Conservation (phyloP, 23 tunicate species). For the Halocynthia aurantium region DNA sequence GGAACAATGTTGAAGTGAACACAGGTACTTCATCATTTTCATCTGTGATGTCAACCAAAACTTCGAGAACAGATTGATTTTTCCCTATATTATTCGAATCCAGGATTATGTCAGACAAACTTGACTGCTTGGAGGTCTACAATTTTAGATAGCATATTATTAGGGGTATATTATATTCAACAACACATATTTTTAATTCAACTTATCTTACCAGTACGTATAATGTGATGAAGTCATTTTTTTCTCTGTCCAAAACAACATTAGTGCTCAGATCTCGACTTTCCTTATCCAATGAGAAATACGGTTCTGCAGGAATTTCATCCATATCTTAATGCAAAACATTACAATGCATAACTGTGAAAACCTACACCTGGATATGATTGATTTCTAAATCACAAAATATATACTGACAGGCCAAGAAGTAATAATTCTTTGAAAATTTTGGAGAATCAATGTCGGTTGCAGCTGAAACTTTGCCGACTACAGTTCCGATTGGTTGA, state of each 20-base stretch:
- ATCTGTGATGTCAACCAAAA: slow-evolving; percentile 25
- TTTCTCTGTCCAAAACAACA: slow-evolving; percentile 29
- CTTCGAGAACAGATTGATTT: slow-evolving; percentile 14
- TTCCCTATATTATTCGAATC: background rate
- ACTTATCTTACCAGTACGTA: slow-evolving; percentile 27
- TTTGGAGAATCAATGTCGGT: slow-evolving; percentile 37
- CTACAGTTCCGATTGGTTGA: background rate
- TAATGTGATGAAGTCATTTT: slow-evolving; percentile 6
- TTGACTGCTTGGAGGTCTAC: too few relatives aligned
- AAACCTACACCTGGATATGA: background rate
- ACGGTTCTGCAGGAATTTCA: slow-evolving; percentile 2
- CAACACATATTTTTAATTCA: too few relatives aligned
- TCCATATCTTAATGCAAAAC: background rate
- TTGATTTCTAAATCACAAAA: background rate
- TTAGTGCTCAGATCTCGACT: slow-evolving; percentile 11
- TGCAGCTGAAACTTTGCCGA: slow-evolving; percentile 12
- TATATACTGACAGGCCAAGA: slow-evolving; percentile 34
- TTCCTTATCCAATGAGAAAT: background rate
- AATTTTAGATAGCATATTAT: background rate
- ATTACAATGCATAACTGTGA: background rate
- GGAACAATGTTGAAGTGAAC: slow-evolving; percentile 10
- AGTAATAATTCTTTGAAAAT: slow-evolving; percentile 38
- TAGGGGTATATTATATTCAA: background rate
- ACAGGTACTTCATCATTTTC: slow-evolving; percentile 52
- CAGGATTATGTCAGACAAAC: background rate